Percentiles rank a stretch among this genome's conserved stretches.
Conservation (phyloP, 2,888 invertebrate genomes). For the Torymus texanus region DNA sequence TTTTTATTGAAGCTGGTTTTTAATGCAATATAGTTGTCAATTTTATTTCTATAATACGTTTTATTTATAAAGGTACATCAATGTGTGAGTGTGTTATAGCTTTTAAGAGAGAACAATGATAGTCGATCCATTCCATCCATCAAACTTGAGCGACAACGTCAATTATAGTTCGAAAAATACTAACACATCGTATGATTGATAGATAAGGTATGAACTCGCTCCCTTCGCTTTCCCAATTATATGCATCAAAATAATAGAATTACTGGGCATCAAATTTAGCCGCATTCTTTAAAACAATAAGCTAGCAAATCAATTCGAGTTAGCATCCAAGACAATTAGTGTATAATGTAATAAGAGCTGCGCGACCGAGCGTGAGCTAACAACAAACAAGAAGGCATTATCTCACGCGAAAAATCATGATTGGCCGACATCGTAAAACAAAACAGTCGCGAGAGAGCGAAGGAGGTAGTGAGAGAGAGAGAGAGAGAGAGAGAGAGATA, state of each 20-base stretch:
- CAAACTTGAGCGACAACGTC: conserved; percentile 32
- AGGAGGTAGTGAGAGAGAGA: not conserved
- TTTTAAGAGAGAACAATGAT: conserved; percentile 18
- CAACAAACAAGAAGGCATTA: conserved; percentile 26
- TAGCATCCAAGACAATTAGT: conserved; percentile 19
- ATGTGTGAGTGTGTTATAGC: too few relatives aligned
- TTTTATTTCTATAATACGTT: too few relatives aligned
- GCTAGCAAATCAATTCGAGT: not conserved
- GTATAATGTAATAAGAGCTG: conserved; percentile 17
- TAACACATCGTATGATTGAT: not conserved
- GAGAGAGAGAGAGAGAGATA: not conserved
- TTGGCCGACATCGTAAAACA: conserved; percentile 37
- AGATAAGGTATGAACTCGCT: too few relatives aligned
- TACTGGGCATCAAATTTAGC: too few relatives aligned
- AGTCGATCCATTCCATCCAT: conserved; percentile 23
- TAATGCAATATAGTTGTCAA: too few relatives aligned
- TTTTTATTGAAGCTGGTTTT: too few relatives aligned
- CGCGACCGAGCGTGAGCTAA: too few relatives aligned
- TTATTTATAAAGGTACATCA: too few relatives aligned
- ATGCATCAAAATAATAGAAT: too few relatives aligned
- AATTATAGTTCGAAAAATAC: conserved; percentile 4
- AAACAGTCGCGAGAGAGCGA: not conserved
- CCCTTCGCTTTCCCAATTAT: too few relatives aligned
- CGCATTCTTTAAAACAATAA: too few relatives aligned
- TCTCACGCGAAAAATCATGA: conserved; percentile 34